A percentile compares a stretch with the other conserved stretches of the same genome.
Conservation (phyloP, 2,888 invertebrate genomes). For the Malthinus seriepunctatus region DNA sequence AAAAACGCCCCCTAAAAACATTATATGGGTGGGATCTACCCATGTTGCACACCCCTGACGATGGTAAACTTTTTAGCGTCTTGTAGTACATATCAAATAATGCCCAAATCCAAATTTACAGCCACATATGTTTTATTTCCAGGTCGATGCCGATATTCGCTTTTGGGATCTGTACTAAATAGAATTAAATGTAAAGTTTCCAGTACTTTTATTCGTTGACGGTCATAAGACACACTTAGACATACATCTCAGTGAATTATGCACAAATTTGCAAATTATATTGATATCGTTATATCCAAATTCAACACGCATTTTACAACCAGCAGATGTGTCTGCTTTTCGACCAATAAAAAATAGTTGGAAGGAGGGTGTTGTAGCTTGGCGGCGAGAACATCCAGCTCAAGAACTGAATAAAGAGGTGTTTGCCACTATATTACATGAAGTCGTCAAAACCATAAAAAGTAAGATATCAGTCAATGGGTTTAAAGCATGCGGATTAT, state of each 20-base stretch:
- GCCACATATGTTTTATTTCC: too few relatives aligned
- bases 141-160: too few relatives aligned
- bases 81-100: too few relatives aligned
- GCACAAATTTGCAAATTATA: too few relatives aligned
- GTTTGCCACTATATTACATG: conserved; percentile 36
- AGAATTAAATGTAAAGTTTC: conserved; percentile 24
- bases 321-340: conserved; percentile 47
- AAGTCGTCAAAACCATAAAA: conserved; percentile 13
- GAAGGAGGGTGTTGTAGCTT: conserved; percentile 34
- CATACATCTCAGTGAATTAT: conserved; percentile 23
- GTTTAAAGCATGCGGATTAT: conserved; percentile 36
- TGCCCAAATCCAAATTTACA: too few relatives aligned
- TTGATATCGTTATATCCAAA: too few relatives aligned
- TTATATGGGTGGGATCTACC: too few relatives aligned
- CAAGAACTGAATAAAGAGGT: conserved; percentile 33
- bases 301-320: conserved; percentile 39
- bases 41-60: too few relatives aligned
- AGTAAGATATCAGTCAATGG: conserved; percentile 25
- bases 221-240: conserved; percentile 11
- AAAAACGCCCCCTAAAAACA: too few relatives aligned
- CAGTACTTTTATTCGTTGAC: conserved; percentile 32
- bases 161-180: too few relatives aligned
- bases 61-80: too few relatives aligned
- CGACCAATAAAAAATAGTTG: too few relatives aligned
- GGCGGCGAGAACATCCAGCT: conserved; percentile 32